Conservation (phyloP, 2,888 invertebrate genomes). For the Apodemia duryi region DNA sequence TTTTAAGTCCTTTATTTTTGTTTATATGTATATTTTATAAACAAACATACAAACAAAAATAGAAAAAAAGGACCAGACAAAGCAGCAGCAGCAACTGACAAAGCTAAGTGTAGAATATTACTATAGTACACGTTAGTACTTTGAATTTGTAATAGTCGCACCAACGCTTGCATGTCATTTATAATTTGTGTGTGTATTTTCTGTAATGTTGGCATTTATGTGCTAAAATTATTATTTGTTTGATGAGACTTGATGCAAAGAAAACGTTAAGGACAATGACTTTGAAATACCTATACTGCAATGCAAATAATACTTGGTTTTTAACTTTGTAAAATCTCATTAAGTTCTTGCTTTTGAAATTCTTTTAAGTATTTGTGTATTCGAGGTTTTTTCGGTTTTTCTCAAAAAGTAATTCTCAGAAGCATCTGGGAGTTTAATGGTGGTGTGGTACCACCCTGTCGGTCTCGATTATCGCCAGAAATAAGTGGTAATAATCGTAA, state of each 20-base stretch:
- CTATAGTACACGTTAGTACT: background rate
- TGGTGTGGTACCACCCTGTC: too few relatives aligned
- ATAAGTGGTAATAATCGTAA: too few relatives aligned
- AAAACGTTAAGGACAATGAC: background rate
- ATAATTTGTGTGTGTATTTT: background rate
- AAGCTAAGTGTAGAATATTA: background rate
- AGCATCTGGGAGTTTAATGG: too few relatives aligned
- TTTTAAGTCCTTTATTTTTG: too few relatives aligned
- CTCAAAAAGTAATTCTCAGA: too few relatives aligned
- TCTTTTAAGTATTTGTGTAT: too few relatives aligned
- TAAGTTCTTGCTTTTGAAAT: too few relatives aligned
- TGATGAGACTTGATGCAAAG: background rate
- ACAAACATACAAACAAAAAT: too few relatives aligned
- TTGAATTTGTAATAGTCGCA: background rate
- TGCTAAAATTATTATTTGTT: background rate
- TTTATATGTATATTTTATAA: too few relatives aligned
- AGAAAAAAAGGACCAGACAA: too few relatives aligned
- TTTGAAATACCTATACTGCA: background rate
- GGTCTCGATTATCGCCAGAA: too few relatives aligned
- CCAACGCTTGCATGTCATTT: background rate
- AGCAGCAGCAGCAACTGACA: background rate
- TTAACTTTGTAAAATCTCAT: background rate
- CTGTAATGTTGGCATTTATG: background rate
- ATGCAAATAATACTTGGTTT: background rate
- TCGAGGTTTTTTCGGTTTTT: too few relatives aligned